phyloP scores from a whole-genome alignment of 23 tunicate species.

The Oikopleura dioica region DNA sequence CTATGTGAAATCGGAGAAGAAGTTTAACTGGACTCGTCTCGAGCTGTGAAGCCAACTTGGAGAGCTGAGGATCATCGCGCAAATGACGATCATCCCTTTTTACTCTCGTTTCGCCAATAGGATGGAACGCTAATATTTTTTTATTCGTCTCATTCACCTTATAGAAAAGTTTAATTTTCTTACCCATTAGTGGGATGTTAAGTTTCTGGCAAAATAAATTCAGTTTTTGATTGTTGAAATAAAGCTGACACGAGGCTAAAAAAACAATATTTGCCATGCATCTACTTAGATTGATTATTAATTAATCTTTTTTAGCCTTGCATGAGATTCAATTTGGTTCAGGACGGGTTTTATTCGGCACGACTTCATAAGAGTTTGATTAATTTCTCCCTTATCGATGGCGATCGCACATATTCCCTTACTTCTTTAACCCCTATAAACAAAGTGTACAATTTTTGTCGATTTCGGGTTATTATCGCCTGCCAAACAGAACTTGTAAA shows the following conservation, averaged over 20 bases:
- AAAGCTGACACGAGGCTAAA: too few relatives aligned
- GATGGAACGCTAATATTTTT: neutral
- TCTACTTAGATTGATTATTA: too few relatives aligned
- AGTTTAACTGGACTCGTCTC: neutral
- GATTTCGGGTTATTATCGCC: too few relatives aligned
- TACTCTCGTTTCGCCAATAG: neutral
- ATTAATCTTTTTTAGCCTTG: too few relatives aligned
- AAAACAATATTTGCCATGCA: too few relatives aligned
- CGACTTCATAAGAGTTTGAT: slow-evolving; percentile 24
- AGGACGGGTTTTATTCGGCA: slow-evolving; percentile 61
- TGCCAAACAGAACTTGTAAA: too few relatives aligned
- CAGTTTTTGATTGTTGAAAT: slow-evolving; percentile 34
- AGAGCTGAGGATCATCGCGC: neutral
- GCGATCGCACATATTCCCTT: too few relatives aligned
- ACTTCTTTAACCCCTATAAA: too few relatives aligned
- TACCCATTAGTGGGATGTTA: slow-evolving; percentile 20
- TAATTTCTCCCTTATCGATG: too few relatives aligned
- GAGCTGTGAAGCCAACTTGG: neutral
- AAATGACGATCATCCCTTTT: neutral
- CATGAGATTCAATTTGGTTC: slow-evolving; percentile 72
- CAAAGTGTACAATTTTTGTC: too few relatives aligned
- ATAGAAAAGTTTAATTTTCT: neutral
- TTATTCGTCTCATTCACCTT: too few relatives aligned
- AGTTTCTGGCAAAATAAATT: slow-evolving; percentile 27
- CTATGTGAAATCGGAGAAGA: neutral